Evolutionary conservation across 2,797 vertebrate genomes (phyloP).

Genomic region (Malacoraja senta): DNA sequence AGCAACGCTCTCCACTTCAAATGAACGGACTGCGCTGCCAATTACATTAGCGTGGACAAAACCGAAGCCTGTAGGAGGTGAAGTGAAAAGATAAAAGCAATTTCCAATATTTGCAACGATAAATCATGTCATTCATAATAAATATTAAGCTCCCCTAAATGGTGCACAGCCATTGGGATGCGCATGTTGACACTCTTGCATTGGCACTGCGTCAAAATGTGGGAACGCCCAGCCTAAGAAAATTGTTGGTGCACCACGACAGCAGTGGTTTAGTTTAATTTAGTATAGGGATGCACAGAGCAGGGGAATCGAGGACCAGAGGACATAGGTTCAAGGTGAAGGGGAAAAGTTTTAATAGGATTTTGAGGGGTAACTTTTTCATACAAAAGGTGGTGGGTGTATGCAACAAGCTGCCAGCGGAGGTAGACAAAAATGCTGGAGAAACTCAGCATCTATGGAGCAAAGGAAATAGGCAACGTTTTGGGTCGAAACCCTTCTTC

Average conservation of each 20-base stretch:
- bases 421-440: too few relatives aligned
- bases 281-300: too few relatives aligned
- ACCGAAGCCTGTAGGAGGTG: neutral
- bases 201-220: neutral
- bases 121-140: neutral
- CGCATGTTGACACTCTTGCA: neutral
- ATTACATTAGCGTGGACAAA: neutral
- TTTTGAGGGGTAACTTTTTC: too few relatives aligned
- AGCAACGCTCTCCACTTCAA: neutral
- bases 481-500: too few relatives aligned
- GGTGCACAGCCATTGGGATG: neutral
- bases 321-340: too few relatives aligned
- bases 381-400: too few relatives aligned
- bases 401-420: too few relatives aligned
- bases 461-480: too few relatives aligned
- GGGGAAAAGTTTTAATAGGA: too few relatives aligned
- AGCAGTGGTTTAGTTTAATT: neutral
- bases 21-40: neutral
- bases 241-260: neutral
- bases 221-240: neutral
- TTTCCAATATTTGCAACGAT: neutral
- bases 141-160: neutral
- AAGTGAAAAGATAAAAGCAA: neutral
- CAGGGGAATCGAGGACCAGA: too few relatives aligned
- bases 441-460: too few relatives aligned